These are phyloP conservation scores for Capitulum mitella DNA, from an alignment of 2,888 invertebrate genomes.

Conservation along the genomic window DNA sequence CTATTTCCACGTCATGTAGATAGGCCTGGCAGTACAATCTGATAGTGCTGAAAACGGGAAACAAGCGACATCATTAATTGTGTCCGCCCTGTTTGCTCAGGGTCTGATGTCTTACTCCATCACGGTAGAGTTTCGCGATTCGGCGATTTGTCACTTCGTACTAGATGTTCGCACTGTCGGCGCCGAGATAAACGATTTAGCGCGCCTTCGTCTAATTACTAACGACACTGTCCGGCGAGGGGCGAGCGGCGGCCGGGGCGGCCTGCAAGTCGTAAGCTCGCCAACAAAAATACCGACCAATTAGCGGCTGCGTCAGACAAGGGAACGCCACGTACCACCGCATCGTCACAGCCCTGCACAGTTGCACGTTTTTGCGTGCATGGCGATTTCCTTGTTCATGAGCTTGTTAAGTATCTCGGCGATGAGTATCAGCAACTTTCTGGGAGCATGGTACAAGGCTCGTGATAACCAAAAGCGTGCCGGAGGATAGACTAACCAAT, in stretches of 20 bases:
- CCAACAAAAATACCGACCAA: neutral
- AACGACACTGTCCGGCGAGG: neutral
- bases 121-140: constrained; percentile 16
- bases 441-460: too few relatives aligned
- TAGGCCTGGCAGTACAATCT: constrained; percentile 2
- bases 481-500: too few relatives aligned
- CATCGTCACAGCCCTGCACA: too few relatives aligned
- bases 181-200: neutral
- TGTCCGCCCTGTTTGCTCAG: neutral
- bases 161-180: neutral
- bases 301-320: too few relatives aligned
- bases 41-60: constrained; percentile 22
- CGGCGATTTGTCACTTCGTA: constrained; percentile 17
- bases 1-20: constrained; percentile 1
- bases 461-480: too few relatives aligned
- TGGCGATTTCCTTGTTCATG: too few relatives aligned
- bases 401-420: too few relatives aligned
- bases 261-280: neutral
- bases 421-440: too few relatives aligned
- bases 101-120: constrained; percentile 10
- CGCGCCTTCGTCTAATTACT: neutral
- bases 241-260: neutral
- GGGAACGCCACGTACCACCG: too few relatives aligned
- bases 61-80: constrained; percentile 11
- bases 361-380: too few relatives aligned